Conservation (phyloP, 2,797 vertebrate genomes). For the Centroberyx gerrardi region DNA sequence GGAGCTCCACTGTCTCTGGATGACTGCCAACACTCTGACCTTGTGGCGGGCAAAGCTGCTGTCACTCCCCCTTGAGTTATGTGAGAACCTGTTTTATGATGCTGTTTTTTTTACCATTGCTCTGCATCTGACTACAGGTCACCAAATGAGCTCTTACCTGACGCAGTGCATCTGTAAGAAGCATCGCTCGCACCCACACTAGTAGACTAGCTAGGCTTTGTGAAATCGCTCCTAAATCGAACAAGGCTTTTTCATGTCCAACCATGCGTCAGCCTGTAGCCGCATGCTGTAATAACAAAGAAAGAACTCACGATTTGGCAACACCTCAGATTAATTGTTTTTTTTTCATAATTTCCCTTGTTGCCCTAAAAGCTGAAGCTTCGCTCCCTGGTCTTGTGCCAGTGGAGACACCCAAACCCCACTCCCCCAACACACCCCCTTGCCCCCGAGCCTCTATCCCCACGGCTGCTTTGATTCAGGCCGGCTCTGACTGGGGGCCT, state of each 20-base stretch:
- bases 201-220: constrained; percentile 13
- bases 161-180: constrained; percentile 31
- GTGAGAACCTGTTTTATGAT: constrained; percentile 80
- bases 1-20: constrained; percentile 69
- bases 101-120: constrained; percentile 54
- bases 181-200: background rate
- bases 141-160: constrained; percentile 44
- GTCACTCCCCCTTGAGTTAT: constrained; percentile 74
- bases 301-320: background rate
- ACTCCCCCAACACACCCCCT: constrained; percentile 52
- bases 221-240: background rate
- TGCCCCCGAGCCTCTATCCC: constrained; percentile 59
- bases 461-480: constrained; percentile 76
- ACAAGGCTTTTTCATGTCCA: background rate
- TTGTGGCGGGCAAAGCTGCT: constrained; percentile 73
- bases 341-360: constrained; percentile 41
- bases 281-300: background rate
- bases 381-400: constrained; percentile 61
- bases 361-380: constrained; percentile 36
- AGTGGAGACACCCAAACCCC: constrained; percentile 61
- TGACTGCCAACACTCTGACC: constrained; percentile 77
- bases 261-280: background rate
- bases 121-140: constrained; percentile 36
- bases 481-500: constrained; percentile 68
- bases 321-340: background rate